Evolutionary conservation across 2,113 vertebrate genomes (phyloP).

Genomic region (Mustelus asterias): DNA sequence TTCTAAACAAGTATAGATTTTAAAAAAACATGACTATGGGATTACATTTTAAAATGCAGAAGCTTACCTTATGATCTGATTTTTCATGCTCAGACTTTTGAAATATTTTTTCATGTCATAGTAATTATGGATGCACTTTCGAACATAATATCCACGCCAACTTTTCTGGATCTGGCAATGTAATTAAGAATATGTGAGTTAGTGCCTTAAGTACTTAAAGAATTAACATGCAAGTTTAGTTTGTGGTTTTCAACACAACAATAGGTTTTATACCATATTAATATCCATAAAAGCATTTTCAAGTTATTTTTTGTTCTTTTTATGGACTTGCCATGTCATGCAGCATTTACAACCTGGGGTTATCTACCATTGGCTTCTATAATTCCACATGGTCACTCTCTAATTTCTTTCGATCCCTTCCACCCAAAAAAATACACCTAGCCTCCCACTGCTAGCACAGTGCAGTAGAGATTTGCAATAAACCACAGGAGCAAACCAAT

Average conservation of each 20-base stretch:
- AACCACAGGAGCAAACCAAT: background rate
- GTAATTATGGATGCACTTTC: conserved; percentile 80
- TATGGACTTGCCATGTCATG: background rate
- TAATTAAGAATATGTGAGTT: conserved; percentile 36
- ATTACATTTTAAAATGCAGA: background rate
- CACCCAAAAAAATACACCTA: background rate
- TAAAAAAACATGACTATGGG: background rate
- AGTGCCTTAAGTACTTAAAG: background rate
- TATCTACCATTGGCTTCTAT: background rate
- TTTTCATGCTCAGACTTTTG: conserved; percentile 63
- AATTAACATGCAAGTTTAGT: background rate
- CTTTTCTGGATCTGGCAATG: conserved; percentile 73
- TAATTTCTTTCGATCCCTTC: background rate
- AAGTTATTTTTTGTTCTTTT: background rate
- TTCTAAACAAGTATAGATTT: background rate
- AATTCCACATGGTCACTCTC: background rate
- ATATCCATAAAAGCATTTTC: background rate
- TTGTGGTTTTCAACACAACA: background rate
- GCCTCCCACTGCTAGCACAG: background rate
- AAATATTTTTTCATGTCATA: conserved; percentile 75
- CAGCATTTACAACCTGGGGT: background rate
- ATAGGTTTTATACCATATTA: background rate
- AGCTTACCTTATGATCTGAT: conserved; percentile 74
- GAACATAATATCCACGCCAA: conserved; percentile 77
- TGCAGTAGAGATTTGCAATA: background rate